Percentiles rank a stretch among this genome's conserved stretches.
phyloP scores from a whole-genome alignment of 92 coral and sea anemone genomes.

The Ricordea florida region DNA sequence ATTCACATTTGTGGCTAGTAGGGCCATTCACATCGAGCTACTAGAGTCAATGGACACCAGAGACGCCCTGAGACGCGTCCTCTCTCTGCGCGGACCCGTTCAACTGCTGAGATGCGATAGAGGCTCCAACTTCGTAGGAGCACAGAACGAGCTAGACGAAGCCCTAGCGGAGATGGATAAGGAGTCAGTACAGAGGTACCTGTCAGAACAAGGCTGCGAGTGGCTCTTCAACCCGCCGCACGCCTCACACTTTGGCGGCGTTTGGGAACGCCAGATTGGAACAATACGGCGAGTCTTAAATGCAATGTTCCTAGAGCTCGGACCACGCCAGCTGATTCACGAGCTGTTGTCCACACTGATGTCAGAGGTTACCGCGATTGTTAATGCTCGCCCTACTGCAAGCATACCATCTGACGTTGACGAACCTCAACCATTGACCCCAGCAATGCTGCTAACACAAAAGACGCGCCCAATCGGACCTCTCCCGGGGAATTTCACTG shows the following conservation, averaged over 20 bases:
- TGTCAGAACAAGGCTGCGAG: neutral
- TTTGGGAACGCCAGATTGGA: neutral
- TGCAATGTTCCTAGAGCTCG: neutral
- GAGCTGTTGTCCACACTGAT: conserved; percentile 13
- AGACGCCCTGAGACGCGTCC: conserved; percentile 2
- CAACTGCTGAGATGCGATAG: neutral
- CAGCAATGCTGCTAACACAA: neutral
- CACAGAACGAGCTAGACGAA: neutral
- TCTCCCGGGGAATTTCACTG: neutral
- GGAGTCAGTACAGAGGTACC: neutral
- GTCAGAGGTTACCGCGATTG: conserved; percentile 10
- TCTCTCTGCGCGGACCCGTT: neutral
- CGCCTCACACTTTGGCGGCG: conserved; percentile 14
- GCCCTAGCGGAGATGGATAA: neutral
- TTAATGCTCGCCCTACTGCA: conserved; percentile 1
- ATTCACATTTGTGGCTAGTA: conserved; percentile 16
- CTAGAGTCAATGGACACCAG: conserved; percentile 17
- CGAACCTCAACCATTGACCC: neutral
- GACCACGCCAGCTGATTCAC: conserved; percentile 1
- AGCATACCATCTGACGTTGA: neutral
- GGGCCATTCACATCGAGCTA: conserved; percentile 34
- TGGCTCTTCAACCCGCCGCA: conserved; percentile 30
- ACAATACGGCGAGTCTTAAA: neutral
- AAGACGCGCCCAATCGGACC: neutral
- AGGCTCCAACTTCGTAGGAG: neutral